Conservation (phyloP, 2,113 vertebrate genomes). For the Passerina amoena region DNA sequence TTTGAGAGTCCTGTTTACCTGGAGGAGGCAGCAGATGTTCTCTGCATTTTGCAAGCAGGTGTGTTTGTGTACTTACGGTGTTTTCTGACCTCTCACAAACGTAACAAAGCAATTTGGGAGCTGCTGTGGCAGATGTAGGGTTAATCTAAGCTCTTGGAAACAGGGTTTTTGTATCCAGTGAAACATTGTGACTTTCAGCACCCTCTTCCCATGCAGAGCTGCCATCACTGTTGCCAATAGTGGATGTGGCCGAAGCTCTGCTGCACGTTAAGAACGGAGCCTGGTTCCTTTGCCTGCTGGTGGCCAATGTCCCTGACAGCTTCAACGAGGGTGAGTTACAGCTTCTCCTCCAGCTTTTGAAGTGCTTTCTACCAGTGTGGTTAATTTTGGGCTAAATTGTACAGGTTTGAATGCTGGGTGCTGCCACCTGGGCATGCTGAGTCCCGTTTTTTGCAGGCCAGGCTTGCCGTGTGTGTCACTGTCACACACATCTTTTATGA, state of each 20-base stretch:
- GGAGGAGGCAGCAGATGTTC: constrained; percentile 97
- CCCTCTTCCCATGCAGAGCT: constrained; percentile 77
- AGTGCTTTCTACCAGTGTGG: not conserved
- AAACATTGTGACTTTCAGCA: not conserved
- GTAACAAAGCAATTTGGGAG: not conserved
- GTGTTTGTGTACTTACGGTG: not conserved
- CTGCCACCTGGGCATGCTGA: accelerated
- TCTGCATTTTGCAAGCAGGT: constrained; percentile 99
- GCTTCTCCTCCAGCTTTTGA: not conserved
- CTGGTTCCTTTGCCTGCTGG: constrained; percentile 97
- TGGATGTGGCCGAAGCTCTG: constrained; percentile 94
- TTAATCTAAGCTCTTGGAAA: not conserved
- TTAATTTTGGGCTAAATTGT: not conserved
- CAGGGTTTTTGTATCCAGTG: not conserved
- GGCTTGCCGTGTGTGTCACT: accelerated
- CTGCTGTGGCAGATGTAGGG: accelerated
- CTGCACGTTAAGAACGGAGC: constrained; percentile 93
- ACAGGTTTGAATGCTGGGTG: not conserved
- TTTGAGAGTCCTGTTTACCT: constrained; percentile 97
- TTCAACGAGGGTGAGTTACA: constrained; percentile 91
- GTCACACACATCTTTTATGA: too few species aligned
- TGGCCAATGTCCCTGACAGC: constrained; percentile 97
- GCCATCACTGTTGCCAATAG: constrained; percentile 90
- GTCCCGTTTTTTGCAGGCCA: not conserved
- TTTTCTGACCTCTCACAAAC: not conserved